Conservation (phyloP, 2,113 vertebrate genomes). For the Edolisoma coerulescens region DNA sequence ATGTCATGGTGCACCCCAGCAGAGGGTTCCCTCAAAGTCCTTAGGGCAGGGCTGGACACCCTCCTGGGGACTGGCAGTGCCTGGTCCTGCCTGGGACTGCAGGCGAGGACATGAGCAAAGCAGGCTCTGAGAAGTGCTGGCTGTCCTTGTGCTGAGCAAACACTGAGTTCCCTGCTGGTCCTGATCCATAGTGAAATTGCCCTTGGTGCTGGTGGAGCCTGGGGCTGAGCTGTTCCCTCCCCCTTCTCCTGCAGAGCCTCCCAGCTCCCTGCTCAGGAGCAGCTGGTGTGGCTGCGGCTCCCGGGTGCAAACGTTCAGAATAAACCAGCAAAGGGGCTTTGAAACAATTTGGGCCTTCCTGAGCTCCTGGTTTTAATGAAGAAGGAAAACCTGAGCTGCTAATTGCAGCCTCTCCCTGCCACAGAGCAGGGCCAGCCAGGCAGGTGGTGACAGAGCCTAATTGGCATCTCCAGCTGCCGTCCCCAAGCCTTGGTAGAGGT, state of each 20-base stretch:
- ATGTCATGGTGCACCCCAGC: rapidly evolving
- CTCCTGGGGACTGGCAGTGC: background rate
- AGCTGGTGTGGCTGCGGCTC: background rate
- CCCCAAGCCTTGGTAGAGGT: background rate
- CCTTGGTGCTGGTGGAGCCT: background rate
- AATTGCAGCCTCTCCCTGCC: background rate
- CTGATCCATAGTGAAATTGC: rapidly evolving
- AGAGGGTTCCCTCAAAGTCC: background rate
- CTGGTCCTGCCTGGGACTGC: background rate
- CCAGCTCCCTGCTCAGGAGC: background rate
- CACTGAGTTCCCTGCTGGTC: background rate
- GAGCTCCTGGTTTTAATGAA: background rate
- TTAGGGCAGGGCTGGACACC: background rate
- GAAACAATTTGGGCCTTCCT: background rate
- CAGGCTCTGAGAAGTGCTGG: background rate
- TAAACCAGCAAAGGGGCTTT: background rate
- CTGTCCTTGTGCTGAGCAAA: background rate
- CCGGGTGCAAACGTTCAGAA: rapidly evolving
- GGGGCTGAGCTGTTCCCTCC: background rate
- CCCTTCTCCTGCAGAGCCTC: background rate
- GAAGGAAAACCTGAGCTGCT: background rate
- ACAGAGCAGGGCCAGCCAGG: background rate
- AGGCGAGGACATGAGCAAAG: rapidly evolving
- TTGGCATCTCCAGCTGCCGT: constrained; percentile 17
- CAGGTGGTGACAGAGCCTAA: constrained; percentile 14